Evolutionary conservation across 2,797 vertebrate genomes (phyloP).

Genomic region (Lepidocolaptes lacrymiger): DNA sequence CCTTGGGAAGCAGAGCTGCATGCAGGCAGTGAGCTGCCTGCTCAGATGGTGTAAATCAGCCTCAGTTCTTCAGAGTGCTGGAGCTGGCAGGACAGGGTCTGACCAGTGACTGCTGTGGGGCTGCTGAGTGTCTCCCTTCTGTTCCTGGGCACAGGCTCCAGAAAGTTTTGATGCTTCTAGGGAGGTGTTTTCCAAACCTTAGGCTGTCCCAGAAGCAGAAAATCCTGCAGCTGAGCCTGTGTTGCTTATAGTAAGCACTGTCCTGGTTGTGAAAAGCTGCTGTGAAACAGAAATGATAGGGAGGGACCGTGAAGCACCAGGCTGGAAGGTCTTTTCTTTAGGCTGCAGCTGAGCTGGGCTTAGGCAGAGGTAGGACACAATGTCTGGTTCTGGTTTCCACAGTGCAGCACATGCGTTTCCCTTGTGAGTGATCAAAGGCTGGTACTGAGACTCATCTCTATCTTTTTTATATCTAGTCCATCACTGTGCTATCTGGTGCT

Average conservation of each 20-base stretch:
- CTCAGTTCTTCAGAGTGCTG: not conserved
- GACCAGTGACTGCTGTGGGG: not conserved
- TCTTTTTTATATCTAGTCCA: not conserved
- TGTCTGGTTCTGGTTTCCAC: constrained; percentile 8
- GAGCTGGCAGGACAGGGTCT: not conserved
- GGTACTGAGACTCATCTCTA: not conserved
- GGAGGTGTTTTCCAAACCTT: not conserved
- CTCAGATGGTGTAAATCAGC: not conserved
- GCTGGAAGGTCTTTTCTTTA: constrained; percentile 24
- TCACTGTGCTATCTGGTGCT: constrained; percentile 4
- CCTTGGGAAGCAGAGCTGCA: not conserved
- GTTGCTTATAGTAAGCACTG: not conserved
- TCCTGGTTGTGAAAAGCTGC: constrained; percentile 3
- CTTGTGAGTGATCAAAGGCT: constrained; percentile 8
- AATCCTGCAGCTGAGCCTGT: not conserved
- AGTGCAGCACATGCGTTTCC: not conserved
- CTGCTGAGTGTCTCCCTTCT: not conserved
- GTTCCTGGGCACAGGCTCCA: not conserved
- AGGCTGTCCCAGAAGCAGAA: not conserved
- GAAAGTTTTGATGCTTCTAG: not conserved
- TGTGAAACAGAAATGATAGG: constrained; percentile 19
- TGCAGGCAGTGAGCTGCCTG: not conserved
- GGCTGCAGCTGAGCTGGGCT: not conserved
- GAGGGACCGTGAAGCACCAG: not conserved
- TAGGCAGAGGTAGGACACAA: not conserved